Conservation (phyloP, 2,113 vertebrate genomes). For the Anolis sagrei region DNA sequence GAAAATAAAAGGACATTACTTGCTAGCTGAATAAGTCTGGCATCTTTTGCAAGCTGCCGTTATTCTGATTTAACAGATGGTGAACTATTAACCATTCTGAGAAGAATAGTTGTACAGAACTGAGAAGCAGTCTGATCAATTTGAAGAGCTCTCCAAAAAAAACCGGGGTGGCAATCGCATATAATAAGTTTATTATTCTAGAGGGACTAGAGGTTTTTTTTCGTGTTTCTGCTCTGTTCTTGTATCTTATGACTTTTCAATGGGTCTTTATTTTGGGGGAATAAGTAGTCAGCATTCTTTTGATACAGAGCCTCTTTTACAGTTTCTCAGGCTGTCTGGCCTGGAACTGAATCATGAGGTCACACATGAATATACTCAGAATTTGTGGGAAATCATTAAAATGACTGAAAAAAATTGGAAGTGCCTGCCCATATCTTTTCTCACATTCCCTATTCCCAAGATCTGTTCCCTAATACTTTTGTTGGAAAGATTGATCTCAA, state of each 20-base stretch:
- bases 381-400: not conserved
- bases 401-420: not conserved
- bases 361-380: constrained; percentile 21
- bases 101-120: constrained; percentile 19
- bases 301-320: constrained; percentile 19
- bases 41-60: constrained; percentile 13
- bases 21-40: not conserved
- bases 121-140: not conserved
- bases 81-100: not conserved
- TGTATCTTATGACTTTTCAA: constrained; percentile 25
- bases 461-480: not conserved
- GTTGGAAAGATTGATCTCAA: not conserved
- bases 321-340: constrained; percentile 16
- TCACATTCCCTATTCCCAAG: not conserved
- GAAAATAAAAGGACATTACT: not conserved
- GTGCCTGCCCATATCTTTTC: not conserved
- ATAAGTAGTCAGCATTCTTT: constrained; percentile 29
- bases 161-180: not conserved
- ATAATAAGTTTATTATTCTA: constrained; percentile 34
- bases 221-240: constrained; percentile 4
- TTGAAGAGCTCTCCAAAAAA: constrained; percentile 3
- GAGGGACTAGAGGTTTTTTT: constrained; percentile 6
- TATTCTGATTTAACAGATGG: constrained; percentile 8
- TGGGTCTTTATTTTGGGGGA: constrained; percentile 5
- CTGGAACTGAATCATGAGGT: constrained; percentile 20